phyloP scores from a whole-genome alignment of 2,113 vertebrate species.

The human region DNA sequence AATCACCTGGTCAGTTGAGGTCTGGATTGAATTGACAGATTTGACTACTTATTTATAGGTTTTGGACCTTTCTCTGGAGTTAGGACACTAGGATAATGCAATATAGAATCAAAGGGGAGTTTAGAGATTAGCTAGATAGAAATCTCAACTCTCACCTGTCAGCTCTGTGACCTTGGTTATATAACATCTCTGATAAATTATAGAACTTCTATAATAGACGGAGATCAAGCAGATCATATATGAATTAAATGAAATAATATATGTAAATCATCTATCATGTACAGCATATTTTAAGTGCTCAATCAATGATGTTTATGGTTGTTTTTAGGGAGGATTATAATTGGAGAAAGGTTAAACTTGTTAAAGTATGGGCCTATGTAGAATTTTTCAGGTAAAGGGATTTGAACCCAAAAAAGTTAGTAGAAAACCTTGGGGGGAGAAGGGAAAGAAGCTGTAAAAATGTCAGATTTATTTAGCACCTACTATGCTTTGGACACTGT shows the following conservation, averaged over 20 bases:
- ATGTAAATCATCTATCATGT: background rate
- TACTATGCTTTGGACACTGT: background rate
- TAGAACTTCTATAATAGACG: background rate
- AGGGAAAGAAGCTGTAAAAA: background rate
- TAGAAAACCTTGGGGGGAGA: background rate
- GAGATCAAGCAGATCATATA: background rate
- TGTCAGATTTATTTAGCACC: background rate
- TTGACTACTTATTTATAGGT: background rate
- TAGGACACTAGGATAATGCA: background rate
- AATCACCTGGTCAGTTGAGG: background rate
- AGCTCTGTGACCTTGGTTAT: background rate
- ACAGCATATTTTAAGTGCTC: background rate
- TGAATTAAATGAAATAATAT: background rate
- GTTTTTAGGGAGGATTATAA: background rate
- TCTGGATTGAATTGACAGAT: constrained; percentile 7
- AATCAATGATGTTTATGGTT: background rate
- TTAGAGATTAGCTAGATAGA: background rate
- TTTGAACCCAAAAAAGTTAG: background rate
- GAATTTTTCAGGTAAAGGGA: background rate
- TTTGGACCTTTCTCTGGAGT: background rate
- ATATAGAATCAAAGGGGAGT: background rate
- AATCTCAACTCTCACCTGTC: background rate
- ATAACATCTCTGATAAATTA: background rate
- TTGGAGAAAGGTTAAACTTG: background rate
- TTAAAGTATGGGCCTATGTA: background rate